Percentiles rank a stretch among this genome's conserved stretches.
phyloP scores from a whole-genome alignment of 2,797 vertebrate genomes.

The Numenius phaeopus region DNA sequence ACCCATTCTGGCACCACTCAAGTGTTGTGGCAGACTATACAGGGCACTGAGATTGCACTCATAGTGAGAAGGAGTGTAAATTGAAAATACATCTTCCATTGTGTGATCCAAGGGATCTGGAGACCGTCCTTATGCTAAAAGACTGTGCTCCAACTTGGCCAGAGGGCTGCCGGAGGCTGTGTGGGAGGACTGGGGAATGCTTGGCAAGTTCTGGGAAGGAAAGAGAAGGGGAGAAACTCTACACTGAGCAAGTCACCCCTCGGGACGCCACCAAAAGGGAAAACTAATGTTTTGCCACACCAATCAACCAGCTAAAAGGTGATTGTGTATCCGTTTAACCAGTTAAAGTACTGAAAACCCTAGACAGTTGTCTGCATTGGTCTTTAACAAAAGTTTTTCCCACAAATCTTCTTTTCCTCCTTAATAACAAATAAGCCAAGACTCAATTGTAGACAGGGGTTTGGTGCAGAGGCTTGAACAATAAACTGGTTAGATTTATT shows the following conservation, averaged over 20 bases:
- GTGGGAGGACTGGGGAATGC: neutral
- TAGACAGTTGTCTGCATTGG: neutral
- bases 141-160: neutral
- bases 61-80: neutral
- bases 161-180: neutral
- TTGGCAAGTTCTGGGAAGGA: neutral
- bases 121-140: neutral
- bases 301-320: neutral
- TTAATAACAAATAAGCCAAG: neutral
- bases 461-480: neutral
- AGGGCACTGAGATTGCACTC: neutral
- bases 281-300: neutral
- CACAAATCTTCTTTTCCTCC: neutral
- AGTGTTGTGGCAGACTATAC: neutral
- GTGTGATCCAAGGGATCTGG: neutral
- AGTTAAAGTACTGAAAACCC: neutral
- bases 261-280: neutral
- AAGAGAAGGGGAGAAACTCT: neutral
- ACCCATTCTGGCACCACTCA: neutral
- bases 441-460: neutral
- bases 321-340: neutral
- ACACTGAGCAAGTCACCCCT: neutral
- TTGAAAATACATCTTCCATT: neutral
- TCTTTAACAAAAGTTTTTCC: neutral
- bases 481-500: slow-evolving; percentile 1